phyloP scores from a whole-genome alignment of 2,888 invertebrate genomes.

The Hypena proboscidalis region DNA sequence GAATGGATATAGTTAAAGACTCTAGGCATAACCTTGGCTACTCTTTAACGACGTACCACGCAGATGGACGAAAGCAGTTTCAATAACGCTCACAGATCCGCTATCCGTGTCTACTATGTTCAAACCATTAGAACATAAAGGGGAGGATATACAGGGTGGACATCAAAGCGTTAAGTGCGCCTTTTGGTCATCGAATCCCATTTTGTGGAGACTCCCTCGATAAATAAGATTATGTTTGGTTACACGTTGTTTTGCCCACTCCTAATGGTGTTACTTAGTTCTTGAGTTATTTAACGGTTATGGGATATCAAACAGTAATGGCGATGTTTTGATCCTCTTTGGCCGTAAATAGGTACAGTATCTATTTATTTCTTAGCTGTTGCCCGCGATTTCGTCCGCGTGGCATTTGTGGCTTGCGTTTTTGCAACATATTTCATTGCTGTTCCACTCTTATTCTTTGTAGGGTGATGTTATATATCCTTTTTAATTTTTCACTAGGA shows the following conservation, averaged over 20 bases:
- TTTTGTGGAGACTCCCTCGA: constrained; percentile 67
- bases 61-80: background rate
- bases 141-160: constrained; percentile 70
- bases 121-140: constrained; percentile 51
- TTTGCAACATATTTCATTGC: too few species aligned
- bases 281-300: constrained; percentile 44
- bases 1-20: too few species aligned
- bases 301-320: constrained; percentile 33
- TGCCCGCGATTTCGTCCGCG: too few species aligned
- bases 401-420: too few species aligned
- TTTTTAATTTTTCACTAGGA: too few species aligned
- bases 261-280: constrained; percentile 45
- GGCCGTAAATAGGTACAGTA: too few species aligned
- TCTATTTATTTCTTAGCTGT: too few species aligned
- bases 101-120: constrained; percentile 12
- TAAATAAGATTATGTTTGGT: constrained; percentile 81
- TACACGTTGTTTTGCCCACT: constrained; percentile 54
- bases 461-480: too few species aligned
- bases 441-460: too few species aligned
- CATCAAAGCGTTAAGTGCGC: constrained; percentile 84
- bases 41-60: too few species aligned
- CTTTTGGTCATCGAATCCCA: constrained; percentile 73
- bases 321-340: constrained; percentile 16
- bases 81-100: background rate
- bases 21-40: too few species aligned